Evolutionary conservation across 1,140 invertebrate genomes (phyloP).

Genomic region (Hesperophylax magnus): DNA sequence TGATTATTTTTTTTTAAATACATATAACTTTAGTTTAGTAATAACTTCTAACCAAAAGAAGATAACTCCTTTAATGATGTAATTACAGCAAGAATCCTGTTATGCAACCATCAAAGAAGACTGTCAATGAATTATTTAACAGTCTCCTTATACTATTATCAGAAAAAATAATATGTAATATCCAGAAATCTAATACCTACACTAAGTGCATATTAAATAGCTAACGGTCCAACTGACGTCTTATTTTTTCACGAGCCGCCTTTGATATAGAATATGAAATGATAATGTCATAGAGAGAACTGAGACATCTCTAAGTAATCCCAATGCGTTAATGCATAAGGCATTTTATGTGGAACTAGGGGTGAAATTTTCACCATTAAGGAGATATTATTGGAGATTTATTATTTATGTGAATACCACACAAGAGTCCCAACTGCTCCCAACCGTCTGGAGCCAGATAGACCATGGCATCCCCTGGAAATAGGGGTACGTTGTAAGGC

Average conservation of each 20-base stretch:
- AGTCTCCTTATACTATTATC: background rate
- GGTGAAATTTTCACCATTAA: background rate
- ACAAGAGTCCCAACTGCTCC: background rate
- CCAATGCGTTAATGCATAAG: slow-evolving; percentile 47
- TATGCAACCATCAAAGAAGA: no score
- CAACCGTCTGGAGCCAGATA: no score
- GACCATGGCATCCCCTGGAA: no score
- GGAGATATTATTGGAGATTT: background rate
- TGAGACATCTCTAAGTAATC: slow-evolving; percentile 49
- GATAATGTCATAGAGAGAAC: slow-evolving; percentile 44
- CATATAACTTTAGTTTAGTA: no score
- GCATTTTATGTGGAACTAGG: background rate
- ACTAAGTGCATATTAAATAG: slow-evolving; percentile 7
- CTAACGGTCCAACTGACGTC: background rate
- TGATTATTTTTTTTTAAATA: no score
- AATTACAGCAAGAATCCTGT: no score
- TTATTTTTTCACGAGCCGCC: slow-evolving; percentile 3
- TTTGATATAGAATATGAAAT: slow-evolving; percentile 31
- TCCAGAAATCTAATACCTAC: background rate
- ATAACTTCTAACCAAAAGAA: no score
- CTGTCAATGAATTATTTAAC: background rate
- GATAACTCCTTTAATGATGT: no score
- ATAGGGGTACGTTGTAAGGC: no score
- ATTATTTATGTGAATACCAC: background rate
- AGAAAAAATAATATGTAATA: background rate